Evolutionary conservation across 2,888 invertebrate genomes (phyloP).

Genomic region (Eupithecia tripunctaria): DNA sequence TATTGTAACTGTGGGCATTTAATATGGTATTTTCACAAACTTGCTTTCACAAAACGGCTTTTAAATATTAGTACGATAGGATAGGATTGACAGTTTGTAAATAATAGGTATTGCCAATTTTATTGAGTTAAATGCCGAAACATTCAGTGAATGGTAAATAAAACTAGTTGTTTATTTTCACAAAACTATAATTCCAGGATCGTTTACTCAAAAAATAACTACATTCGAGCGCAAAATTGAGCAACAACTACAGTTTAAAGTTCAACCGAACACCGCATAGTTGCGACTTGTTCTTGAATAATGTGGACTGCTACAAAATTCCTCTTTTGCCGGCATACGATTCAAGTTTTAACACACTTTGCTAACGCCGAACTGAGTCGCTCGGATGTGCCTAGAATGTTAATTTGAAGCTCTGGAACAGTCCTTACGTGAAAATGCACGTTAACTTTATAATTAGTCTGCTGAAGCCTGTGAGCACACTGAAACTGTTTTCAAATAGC

Average conservation of each 20-base stretch:
- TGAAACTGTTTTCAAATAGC: not conserved
- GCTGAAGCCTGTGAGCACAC: not conserved
- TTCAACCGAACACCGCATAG: conserved; percentile 28
- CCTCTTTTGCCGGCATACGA: conserved; percentile 25
- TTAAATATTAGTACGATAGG: too few relatives aligned
- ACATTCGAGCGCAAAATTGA: conserved; percentile 23
- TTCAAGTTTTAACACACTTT: conserved; percentile 32
- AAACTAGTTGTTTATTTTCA: conserved; percentile 12
- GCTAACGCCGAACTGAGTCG: conserved; percentile 9
- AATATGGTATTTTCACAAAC: too few relatives aligned
- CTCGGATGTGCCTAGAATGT: conserved; percentile 11
- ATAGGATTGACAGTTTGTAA: not conserved
- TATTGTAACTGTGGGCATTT: too few relatives aligned
- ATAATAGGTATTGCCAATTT: not conserved
- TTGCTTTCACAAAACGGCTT: too few relatives aligned
- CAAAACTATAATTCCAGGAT: conserved; percentile 10
- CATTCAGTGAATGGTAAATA: not conserved
- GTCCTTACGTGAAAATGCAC: conserved; percentile 7
- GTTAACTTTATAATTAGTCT: conserved; percentile 8
- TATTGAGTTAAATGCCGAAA: not conserved
- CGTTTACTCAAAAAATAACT: conserved; percentile 30
- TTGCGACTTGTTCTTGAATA: conserved; percentile 30
- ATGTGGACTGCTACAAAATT: conserved; percentile 32
- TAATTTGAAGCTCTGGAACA: conserved; percentile 9
- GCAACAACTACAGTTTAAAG: conserved; percentile 31